A percentile compares a stretch with the other conserved stretches of the same genome.
These are phyloP conservation scores for Atrichornis clamosus DNA, from an alignment of 2,113 vertebrate species.

Conservation along the genomic window DNA sequence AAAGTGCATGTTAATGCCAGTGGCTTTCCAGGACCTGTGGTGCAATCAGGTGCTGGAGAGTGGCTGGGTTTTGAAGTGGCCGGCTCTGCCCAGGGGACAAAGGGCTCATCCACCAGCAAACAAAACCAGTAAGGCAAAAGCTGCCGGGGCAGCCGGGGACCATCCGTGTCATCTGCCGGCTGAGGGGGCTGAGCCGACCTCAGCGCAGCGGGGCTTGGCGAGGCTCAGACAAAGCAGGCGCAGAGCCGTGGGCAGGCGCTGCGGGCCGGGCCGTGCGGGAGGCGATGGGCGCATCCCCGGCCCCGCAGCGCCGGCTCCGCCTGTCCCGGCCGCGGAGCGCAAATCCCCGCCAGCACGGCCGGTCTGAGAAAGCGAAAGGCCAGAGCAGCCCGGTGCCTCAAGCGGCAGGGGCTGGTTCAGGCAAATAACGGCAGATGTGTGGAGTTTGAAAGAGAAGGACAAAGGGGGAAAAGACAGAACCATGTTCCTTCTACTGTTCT, in stretches of 20 bases:
- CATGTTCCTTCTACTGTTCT: neutral
- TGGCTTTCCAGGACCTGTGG: neutral
- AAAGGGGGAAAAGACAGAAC: neutral
- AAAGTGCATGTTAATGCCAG: neutral
- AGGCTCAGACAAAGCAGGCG: slow-evolving; percentile 7
- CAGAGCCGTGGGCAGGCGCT: neutral
- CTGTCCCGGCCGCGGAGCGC: neutral
- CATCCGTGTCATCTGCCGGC: neutral
- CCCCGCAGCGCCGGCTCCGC: neutral
- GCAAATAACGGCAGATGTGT: neutral
- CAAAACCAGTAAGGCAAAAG: neutral
- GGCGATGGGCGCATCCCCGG: neutral
- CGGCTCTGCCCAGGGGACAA: neutral
- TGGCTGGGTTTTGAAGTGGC: neutral
- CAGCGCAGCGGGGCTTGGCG: neutral
- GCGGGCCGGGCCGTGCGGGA: too few relatives aligned
- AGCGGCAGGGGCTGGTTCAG: neutral
- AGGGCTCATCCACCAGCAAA: slow-evolving; percentile 16
- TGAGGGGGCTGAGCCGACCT: neutral
- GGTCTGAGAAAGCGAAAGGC: neutral
- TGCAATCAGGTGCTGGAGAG: neutral
- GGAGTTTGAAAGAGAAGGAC: neutral
- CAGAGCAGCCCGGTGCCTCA: neutral
- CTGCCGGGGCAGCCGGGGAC: neutral
- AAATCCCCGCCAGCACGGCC: neutral